phyloP scores from a whole-genome alignment of 2,797 vertebrate genomes.

The Acanthurus tractus region DNA sequence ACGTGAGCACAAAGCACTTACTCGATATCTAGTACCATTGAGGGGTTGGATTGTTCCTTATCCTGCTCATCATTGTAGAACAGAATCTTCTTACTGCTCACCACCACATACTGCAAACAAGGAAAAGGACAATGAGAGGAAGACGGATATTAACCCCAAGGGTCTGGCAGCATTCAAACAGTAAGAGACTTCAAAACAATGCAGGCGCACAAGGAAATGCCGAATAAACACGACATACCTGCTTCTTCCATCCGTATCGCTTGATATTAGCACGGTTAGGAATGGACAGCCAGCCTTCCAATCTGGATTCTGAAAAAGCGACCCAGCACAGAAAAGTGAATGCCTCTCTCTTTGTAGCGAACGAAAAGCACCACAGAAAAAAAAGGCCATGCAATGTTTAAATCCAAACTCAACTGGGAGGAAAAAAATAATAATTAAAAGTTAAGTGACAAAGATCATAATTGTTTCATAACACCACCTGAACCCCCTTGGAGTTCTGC shows the following conservation, averaged over 20 bases:
- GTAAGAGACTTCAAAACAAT: constrained; percentile 20
- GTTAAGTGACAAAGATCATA: constrained; percentile 38
- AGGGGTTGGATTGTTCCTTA: constrained; percentile 98
- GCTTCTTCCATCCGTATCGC: constrained; percentile 98
- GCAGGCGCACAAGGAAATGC: constrained; percentile 29
- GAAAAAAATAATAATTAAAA: constrained; percentile 26
- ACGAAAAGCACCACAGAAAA: constrained; percentile 12
- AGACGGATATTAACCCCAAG: constrained; percentile 9
- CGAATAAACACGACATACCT: constrained; percentile 84
- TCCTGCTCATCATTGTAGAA: constrained; percentile 99
- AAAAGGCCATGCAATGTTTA: constrained; percentile 75
- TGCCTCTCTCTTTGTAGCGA: neutral
- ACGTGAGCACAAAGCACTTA: constrained; percentile 82
- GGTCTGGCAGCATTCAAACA: constrained; percentile 5
- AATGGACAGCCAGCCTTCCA: constrained; percentile 99
- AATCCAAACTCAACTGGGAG: constrained; percentile 70
- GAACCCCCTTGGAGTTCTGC: constrained; percentile 30
- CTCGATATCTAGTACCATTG: constrained; percentile 99
- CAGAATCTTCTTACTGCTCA: constrained; percentile 99
- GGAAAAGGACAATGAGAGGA: constrained; percentile 42
- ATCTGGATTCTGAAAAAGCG: constrained; percentile 91
- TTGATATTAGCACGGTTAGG: constrained; percentile 98
- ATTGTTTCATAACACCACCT: constrained; percentile 42
- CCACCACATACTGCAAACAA: constrained; percentile 94
- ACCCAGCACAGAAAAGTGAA: neutral